Evolutionary conservation across 1,140 invertebrate species (phyloP).

Genomic region (Schlechtendalia chinensis): DNA sequence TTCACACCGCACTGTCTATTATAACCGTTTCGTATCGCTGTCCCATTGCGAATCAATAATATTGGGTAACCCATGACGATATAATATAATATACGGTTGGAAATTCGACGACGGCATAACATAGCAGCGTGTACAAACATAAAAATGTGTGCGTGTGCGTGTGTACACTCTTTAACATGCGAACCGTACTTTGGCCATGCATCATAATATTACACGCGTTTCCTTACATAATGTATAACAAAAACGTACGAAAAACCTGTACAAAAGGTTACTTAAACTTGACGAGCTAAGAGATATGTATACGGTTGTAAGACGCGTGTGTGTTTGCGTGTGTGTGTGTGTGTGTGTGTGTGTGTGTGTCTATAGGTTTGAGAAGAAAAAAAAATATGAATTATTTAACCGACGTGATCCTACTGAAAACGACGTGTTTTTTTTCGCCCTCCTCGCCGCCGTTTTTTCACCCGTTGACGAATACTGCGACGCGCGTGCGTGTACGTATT

Average conservation of each 20-base stretch:
- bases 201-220: constrained; percentile 10
- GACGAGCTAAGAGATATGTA: constrained; percentile 15
- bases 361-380: constrained; percentile 12
- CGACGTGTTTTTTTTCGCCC: not conserved
- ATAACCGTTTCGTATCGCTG: not conserved
- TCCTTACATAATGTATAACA: constrained; percentile 20
- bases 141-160: not conserved
- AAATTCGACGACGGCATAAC: not conserved
- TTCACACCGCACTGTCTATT: not conserved
- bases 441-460: too few relatives aligned
- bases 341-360: not conserved
- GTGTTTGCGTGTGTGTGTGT: not conserved
- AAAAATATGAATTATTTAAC: constrained; percentile 40
- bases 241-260: constrained; percentile 19
- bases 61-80: not conserved
- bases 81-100: not conserved
- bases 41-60: constrained; percentile 10
- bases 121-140: not conserved
- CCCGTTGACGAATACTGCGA: not conserved
- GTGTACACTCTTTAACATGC: constrained; percentile 8
- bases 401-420: not conserved
- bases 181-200: not conserved
- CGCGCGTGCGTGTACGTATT: not conserved
- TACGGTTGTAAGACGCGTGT: not conserved
- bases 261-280: constrained; percentile 26